Conservation (phyloP, 2,797 vertebrate species). For the Anniella stebbinsi region DNA sequence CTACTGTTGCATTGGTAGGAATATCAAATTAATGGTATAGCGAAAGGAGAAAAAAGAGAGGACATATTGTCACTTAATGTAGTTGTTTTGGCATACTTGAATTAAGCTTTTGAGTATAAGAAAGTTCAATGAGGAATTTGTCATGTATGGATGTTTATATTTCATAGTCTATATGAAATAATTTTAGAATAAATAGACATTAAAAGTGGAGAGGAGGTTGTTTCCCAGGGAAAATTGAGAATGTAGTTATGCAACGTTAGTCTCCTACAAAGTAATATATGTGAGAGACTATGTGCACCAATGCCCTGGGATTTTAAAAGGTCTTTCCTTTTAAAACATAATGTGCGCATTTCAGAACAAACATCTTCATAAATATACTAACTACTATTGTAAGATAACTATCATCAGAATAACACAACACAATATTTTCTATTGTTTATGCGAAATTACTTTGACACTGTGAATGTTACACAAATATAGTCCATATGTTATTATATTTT, state of each 20-base stretch:
- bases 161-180: not conserved
- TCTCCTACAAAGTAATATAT: not conserved
- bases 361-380: not conserved
- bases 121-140: not conserved
- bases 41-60: not conserved
- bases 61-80: not conserved
- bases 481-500: not conserved
- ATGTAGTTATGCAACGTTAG: not conserved
- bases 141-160: not conserved
- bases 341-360: not conserved
- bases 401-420: not conserved
- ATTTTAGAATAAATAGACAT: not conserved
- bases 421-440: not conserved
- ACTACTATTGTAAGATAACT: not conserved
- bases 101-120: not conserved
- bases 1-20: not conserved
- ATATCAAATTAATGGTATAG: not conserved
- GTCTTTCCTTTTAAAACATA: not conserved
- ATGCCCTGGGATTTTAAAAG: no score
- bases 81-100: not conserved
- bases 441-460: not conserved
- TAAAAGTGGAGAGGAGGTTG: not conserved
- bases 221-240: not conserved
- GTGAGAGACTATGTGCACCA: no score
- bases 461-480: not conserved